These are phyloP conservation scores for Pterois miles DNA, from an alignment of 2,797 vertebrate species.

Conservation along the genomic window DNA sequence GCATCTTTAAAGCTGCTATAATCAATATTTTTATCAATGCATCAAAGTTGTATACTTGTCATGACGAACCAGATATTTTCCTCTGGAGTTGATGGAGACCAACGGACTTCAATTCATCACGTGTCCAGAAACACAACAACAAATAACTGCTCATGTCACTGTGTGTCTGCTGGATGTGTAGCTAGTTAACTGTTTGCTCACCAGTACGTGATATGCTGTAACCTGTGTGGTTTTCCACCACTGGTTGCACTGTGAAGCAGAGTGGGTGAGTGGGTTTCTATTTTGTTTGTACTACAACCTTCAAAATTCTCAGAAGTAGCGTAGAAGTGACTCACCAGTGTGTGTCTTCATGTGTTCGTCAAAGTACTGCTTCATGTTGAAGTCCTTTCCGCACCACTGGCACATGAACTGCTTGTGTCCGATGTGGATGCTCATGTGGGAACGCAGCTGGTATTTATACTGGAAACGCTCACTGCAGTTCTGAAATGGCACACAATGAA, in stretches of 20 bases:
- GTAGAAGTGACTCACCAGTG: conserved; percentile 78
- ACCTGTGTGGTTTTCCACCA: background rate
- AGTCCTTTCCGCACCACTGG: conserved; percentile 99
- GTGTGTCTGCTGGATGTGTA: background rate
- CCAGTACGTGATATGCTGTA: background rate
- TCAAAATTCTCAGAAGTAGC: background rate
- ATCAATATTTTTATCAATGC: no score
- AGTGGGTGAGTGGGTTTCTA: background rate
- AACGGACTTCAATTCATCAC: background rate
- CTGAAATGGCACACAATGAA: conserved; percentile 28
- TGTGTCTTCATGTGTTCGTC: conserved; percentile 99
- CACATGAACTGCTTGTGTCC: conserved; percentile 99
- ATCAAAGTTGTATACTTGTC: no score
- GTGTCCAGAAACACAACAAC: background rate
- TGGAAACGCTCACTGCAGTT: conserved; percentile 89
- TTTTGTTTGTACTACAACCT: background rate
- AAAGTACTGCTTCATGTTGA: conserved; percentile 99
- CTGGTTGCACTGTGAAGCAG: background rate
- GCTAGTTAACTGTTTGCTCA: background rate
- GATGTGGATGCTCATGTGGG: conserved; percentile 99
- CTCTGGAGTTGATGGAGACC: background rate
- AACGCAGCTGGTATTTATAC: conserved; percentile 98
- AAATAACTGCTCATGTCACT: background rate
- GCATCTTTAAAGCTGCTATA: background rate
- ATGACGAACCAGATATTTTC: background rate